A percentile compares a stretch with the other conserved stretches of the same genome.
Conservation (phyloP, 2,888 invertebrate genomes). For the Chrysotoxum bicinctum region DNA sequence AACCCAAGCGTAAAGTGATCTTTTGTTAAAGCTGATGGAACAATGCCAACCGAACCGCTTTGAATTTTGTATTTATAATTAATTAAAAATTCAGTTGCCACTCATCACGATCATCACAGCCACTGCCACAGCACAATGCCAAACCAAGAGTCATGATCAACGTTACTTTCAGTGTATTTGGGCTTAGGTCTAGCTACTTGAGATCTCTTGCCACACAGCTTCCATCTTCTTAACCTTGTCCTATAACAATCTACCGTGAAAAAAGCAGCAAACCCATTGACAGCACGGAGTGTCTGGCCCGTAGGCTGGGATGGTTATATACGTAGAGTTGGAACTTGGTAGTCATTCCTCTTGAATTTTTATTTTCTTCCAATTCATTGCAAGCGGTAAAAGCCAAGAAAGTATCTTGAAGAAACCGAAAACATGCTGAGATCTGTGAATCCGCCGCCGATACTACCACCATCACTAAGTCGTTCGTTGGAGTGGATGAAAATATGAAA, state of each 20-base stretch:
- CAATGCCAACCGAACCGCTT: conserved; percentile 69
- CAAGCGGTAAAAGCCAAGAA: conserved; percentile 62
- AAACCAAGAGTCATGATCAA: conserved; percentile 45
- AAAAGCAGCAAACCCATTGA: conserved; percentile 67
- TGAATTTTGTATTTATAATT: conserved; percentile 58
- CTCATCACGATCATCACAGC: conserved; percentile 28
- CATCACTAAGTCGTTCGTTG: neutral
- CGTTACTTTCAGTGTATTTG: neutral
- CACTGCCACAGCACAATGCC: conserved; percentile 18
- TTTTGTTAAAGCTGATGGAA: conserved; percentile 54
- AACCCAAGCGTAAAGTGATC: conserved; percentile 64
- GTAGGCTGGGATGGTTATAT: neutral
- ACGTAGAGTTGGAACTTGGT: conserved; percentile 20
- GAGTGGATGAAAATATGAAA: conserved; percentile 45
- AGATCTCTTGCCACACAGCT: conserved; percentile 62
- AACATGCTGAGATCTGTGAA: conserved; percentile 39
- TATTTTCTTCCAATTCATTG: conserved; percentile 35
- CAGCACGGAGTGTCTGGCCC: neutral
- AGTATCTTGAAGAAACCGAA: conserved; percentile 66
- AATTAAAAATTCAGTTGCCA: conserved; percentile 68
- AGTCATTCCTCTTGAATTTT: conserved; percentile 15
- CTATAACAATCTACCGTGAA: conserved; percentile 68
- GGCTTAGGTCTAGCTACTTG: conserved; percentile 37
- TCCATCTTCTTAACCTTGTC: conserved; percentile 69
- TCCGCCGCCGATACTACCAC: neutral